Evolutionary conservation across 2,888 invertebrate species (phyloP).

Genomic region (Rhorus exstirpatorius): DNA sequence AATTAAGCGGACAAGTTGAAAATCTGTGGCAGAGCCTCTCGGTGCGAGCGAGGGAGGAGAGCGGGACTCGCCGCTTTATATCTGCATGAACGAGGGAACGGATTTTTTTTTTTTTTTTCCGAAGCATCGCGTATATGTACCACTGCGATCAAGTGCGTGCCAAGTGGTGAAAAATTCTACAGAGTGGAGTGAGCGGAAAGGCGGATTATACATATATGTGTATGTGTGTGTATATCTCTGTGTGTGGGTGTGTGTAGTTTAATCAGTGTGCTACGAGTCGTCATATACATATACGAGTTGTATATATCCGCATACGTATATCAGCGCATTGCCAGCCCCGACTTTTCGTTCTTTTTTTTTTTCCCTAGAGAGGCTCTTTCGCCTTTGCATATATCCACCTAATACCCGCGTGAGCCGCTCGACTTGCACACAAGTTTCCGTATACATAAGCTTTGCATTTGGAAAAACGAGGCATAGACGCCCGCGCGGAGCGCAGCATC

Average conservation of each 20-base stretch:
- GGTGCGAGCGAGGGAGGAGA: constrained; percentile 31
- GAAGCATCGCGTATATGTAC: constrained; percentile 15
- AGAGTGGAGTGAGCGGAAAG: constrained; percentile 16
- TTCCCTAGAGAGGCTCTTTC: constrained; percentile 16
- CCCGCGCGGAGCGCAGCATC: constrained; percentile 15
- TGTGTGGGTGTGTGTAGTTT: constrained; percentile 11
- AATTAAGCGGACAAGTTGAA: constrained; percentile 70
- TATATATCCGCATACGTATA: constrained; percentile 8
- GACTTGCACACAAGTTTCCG: not conserved
- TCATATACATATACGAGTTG: not conserved
- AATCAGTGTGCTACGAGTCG: constrained; percentile 15
- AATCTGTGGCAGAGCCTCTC: constrained; percentile 34
- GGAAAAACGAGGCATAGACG: constrained; percentile 23
- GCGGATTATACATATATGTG: constrained; percentile 34
- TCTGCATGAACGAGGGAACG: constrained; percentile 11
- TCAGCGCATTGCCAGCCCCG: not conserved
- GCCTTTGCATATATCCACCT: not conserved
- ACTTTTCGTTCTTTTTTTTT: constrained; percentile 20
- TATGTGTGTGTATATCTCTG: not conserved
- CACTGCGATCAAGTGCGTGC: constrained; percentile 35
- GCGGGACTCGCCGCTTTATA: not conserved
- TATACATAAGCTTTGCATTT: not conserved
- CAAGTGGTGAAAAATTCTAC: constrained; percentile 25
- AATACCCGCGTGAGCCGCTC: constrained; percentile 7
- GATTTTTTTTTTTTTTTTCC: too few relatives aligned